Conservation (phyloP, 1,140 invertebrate genomes). For the Drosophila ambigua region DNA sequence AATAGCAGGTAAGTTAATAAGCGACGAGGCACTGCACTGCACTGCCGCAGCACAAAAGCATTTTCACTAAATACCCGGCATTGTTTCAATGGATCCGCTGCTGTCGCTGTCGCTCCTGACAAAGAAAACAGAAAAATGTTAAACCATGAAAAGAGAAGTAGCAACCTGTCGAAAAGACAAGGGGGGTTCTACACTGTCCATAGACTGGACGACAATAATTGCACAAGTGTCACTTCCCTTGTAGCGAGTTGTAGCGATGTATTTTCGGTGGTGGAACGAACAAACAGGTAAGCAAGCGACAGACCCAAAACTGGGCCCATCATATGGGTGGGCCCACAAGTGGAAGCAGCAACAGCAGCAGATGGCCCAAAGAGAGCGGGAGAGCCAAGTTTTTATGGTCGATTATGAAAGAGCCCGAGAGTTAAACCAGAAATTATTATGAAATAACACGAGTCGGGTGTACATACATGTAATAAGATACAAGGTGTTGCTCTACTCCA, state of each 20-base stretch:
- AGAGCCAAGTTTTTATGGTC: slow-evolving; percentile 38
- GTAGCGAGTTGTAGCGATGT: not conserved
- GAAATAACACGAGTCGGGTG: slow-evolving; percentile 14
- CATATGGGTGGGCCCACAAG: slow-evolving; percentile 28
- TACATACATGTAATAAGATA: not conserved
- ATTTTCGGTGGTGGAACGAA: slow-evolving; percentile 31
- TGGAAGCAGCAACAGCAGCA: slow-evolving; percentile 15
- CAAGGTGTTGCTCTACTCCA: slow-evolving; percentile 1
- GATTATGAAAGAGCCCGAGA: slow-evolving; percentile 40
- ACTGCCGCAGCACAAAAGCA: slow-evolving; percentile 51
- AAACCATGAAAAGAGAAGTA: slow-evolving; percentile 18
- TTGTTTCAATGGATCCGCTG: slow-evolving; percentile 51
- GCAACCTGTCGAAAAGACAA: slow-evolving; percentile 22
- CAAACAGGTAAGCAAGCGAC: slow-evolving; percentile 22
- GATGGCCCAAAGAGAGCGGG: slow-evolving; percentile 7
- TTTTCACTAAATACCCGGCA: slow-evolving; percentile 71
- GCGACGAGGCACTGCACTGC: slow-evolving; percentile 21
- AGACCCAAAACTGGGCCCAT: slow-evolving; percentile 40
- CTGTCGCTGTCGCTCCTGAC: slow-evolving; percentile 19
- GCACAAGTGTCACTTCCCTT: slow-evolving; percentile 66
- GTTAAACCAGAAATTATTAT: slow-evolving; percentile 29
- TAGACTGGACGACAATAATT: slow-evolving; percentile 63
- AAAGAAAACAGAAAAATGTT: slow-evolving; percentile 21
- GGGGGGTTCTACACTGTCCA: slow-evolving; percentile 24
- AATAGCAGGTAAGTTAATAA: slow-evolving; percentile 78